Percentiles rank a stretch among this genome's conserved stretches.
Evolutionary conservation across 2,888 invertebrate genomes (phyloP).

Genomic region (Cephus sareptanus): DNA sequence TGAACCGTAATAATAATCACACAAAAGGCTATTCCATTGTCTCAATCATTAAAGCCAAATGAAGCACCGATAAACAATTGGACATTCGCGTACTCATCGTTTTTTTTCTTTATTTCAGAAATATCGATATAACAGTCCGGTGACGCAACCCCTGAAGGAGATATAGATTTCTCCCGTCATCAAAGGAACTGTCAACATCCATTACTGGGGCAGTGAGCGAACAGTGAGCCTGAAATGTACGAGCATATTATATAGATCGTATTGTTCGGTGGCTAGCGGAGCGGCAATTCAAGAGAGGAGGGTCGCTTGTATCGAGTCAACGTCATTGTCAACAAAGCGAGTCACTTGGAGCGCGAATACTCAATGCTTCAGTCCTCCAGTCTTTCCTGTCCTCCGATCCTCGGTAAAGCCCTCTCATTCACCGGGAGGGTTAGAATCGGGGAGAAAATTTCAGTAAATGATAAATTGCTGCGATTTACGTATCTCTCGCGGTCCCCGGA

Average conservation of each 20-base stretch:
- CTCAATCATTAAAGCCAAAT: neutral
- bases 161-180: conserved; percentile 23
- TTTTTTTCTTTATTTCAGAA: neutral
- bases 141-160: neutral
- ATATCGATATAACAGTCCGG: neutral
- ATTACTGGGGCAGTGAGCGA: conserved; percentile 39
- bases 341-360: conserved; percentile 25
- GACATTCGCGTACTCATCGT: neutral
- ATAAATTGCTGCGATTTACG: conserved; percentile 25
- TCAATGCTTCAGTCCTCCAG: conserved; percentile 16
- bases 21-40: neutral
- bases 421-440: conserved; percentile 19
- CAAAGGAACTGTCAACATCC: conserved; percentile 48
- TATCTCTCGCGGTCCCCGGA: neutral
- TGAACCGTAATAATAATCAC: neutral
- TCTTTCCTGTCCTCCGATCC: neutral
- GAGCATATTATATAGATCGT: conserved; percentile 35
- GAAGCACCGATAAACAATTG: neutral
- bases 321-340: conserved; percentile 35
- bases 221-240: conserved; percentile 18
- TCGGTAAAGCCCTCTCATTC: conserved; percentile 29
- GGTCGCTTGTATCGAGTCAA: conserved; percentile 33
- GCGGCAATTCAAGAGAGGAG: conserved; percentile 34
- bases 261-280: conserved; percentile 42
- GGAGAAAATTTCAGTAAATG: conserved; percentile 24